Evolutionary conservation across 2,888 invertebrate species (phyloP).

Genomic region (Caenorhabditis sp.): DNA sequence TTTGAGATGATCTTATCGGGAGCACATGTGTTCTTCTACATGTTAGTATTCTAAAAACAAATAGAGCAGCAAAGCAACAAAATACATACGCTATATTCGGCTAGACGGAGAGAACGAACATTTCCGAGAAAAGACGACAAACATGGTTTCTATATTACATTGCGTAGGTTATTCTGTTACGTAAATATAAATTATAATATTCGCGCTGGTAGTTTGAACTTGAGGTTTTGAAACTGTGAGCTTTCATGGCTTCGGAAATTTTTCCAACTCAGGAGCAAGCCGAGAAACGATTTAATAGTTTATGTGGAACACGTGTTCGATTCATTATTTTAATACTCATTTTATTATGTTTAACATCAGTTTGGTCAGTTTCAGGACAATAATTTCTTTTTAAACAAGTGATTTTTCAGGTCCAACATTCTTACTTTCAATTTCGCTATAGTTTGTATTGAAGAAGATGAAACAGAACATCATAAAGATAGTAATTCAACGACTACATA

Average conservation of each 20-base stretch:
- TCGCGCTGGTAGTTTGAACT: neutral
- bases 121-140: neutral
- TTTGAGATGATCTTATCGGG: too few relatives aligned
- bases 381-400: conserved; percentile 27
- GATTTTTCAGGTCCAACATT: conserved; percentile 63
- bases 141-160: neutral
- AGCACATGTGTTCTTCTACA: too few relatives aligned
- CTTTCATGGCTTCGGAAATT: conserved; percentile 5
- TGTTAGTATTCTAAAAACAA: neutral
- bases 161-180: too few relatives aligned
- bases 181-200: too few relatives aligned
- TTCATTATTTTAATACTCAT: conserved; percentile 68
- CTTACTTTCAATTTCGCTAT: conserved; percentile 69
- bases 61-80: neutral
- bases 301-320: conserved; percentile 68
- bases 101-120: neutral
- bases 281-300: conserved; percentile 48
- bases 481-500: neutral
- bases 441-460: conserved; percentile 62
- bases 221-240: neutral
- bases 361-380: conserved; percentile 49
- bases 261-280: conserved; percentile 51
- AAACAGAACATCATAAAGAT: conserved; percentile 1
- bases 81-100: neutral
- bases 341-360: conserved; percentile 65